Conservation (phyloP, 2,888 invertebrate species). For the Leptura quadrifasciata region DNA sequence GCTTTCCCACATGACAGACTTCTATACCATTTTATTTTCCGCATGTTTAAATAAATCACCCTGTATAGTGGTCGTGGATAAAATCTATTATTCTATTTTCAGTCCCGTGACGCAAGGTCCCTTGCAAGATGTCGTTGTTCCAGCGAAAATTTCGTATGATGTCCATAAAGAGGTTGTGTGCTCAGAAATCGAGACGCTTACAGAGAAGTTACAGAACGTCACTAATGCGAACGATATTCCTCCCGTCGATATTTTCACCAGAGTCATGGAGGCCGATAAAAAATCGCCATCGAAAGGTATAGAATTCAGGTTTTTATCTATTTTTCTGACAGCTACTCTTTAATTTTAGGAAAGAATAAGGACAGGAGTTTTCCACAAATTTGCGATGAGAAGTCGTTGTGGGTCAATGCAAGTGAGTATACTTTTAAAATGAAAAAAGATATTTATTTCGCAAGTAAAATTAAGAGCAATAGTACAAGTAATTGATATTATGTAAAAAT, state of each 20-base stretch:
- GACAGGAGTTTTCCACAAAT: slow-evolving; percentile 57
- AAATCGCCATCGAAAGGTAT: slow-evolving; percentile 54
- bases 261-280: slow-evolving; percentile 55
- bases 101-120: slow-evolving; percentile 69
- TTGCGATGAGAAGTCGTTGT: slow-evolving; percentile 63
- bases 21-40: too few relatives aligned
- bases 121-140: slow-evolving; percentile 69
- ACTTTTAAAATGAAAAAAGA: slow-evolving; percentile 12
- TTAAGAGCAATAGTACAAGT: too few relatives aligned
- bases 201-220: slow-evolving; percentile 55
- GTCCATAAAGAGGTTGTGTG: slow-evolving; percentile 63
- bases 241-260: slow-evolving; percentile 57
- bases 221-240: slow-evolving; percentile 60
- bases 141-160: slow-evolving; percentile 59
- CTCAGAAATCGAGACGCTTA: slow-evolving; percentile 60
- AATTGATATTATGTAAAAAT: too few relatives aligned
- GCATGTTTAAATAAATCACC: too few relatives aligned
- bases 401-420: slow-evolving; percentile 60
- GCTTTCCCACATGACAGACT: too few relatives aligned
- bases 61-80: too few relatives aligned
- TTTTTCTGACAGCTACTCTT: not conserved
- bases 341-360: slow-evolving; percentile 44
- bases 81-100: too few relatives aligned
- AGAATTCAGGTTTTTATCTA: not conserved
- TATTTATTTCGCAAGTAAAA: too few relatives aligned